phyloP scores from a whole-genome alignment of 64 coral and sea anemone genomes.

The Montipora efflorescens region DNA sequence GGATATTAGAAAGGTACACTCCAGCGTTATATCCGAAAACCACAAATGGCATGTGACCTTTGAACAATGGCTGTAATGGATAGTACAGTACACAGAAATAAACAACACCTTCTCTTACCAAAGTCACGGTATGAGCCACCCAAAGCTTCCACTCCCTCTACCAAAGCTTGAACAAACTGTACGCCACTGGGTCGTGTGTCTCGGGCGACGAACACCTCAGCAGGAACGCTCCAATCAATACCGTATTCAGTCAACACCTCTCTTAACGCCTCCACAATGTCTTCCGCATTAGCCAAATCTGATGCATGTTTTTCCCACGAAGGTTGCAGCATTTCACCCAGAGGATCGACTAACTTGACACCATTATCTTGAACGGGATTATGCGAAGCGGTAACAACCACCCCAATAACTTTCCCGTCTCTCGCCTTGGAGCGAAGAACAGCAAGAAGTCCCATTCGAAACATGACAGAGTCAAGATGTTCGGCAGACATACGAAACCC shows the following conservation, averaged over 20 bases:
- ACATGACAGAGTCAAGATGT: constrained; percentile 91
- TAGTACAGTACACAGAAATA: too few relatives aligned
- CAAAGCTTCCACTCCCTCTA: constrained; percentile 86
- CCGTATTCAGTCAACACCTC: constrained; percentile 45
- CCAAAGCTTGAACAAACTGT: constrained; percentile 68
- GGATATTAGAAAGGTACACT: too few relatives aligned
- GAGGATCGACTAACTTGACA: constrained; percentile 93
- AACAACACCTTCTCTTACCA: constrained; percentile 42
- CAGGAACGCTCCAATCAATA: constrained; percentile 64
- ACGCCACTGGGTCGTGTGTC: constrained; percentile 91
- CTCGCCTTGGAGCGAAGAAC: constrained; percentile 86
- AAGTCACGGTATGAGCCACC: constrained; percentile 86
- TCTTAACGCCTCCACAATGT: constrained; percentile 43
- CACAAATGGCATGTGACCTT: background rate
- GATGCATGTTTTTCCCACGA: constrained; percentile 96
- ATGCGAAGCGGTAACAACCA: constrained; percentile 95
- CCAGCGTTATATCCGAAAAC: too few relatives aligned
- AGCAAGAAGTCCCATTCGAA: constrained; percentile 95
- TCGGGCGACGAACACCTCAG: constrained; percentile 81
- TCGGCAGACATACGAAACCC: constrained; percentile 83
- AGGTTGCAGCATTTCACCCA: constrained; percentile 95
- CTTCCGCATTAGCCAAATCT: constrained; percentile 84
- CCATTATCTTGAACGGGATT: constrained; percentile 96
- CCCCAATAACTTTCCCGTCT: constrained; percentile 80
- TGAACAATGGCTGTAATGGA: background rate